Conservation (phyloP, 1,140 invertebrate genomes). For the Nephila pilipes region DNA sequence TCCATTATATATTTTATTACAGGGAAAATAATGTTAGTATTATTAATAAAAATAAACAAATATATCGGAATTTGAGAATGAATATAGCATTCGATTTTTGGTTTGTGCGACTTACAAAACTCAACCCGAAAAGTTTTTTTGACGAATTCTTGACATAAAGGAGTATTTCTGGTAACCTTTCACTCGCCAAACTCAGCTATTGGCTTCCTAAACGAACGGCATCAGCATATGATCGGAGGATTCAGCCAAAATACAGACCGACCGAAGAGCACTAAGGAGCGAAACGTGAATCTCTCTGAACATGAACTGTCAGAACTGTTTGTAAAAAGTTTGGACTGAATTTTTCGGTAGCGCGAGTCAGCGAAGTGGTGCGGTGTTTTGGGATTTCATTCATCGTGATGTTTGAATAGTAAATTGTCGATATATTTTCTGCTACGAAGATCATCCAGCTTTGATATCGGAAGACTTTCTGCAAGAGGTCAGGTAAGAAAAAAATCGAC, state of each 20-base stretch:
- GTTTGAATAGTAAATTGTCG: background rate
- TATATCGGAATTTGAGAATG: too few species aligned
- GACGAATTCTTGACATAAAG: background rate
- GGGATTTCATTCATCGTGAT: background rate
- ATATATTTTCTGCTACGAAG: background rate
- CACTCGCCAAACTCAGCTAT: background rate
- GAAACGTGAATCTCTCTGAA: background rate
- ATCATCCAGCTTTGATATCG: background rate
- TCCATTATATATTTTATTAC: too few species aligned
- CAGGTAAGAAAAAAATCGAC: conserved; percentile 54
- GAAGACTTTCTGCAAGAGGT: conserved; percentile 40
- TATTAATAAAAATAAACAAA: too few species aligned
- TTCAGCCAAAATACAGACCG: conserved; percentile 21
- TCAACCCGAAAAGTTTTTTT: background rate
- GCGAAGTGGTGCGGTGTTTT: background rate
- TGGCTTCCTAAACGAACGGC: background rate
- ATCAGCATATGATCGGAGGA: conserved; percentile 36
- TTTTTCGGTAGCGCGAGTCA: background rate
- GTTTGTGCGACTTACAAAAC: background rate
- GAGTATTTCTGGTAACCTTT: background rate
- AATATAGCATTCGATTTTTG: too few species aligned
- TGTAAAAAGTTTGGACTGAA: background rate
- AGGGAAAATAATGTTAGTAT: too few species aligned
- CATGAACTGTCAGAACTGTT: conserved; percentile 10
- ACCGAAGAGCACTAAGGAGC: background rate